These are phyloP conservation scores for Catagonus wagneri DNA, from an alignment of 2,113 vertebrate genomes.

Conservation along the genomic window DNA sequence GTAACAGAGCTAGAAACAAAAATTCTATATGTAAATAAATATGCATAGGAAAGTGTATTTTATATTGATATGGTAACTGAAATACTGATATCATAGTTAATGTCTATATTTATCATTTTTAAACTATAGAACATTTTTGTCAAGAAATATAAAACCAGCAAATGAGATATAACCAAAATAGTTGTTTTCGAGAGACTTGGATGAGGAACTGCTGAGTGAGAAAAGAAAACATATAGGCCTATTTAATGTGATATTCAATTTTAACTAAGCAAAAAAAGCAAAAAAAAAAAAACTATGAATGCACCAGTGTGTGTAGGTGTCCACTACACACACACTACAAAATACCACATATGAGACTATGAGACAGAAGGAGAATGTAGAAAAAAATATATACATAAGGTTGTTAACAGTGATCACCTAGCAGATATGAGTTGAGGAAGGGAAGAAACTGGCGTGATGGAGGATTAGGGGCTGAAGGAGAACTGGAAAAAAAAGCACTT, in stretches of 20 bases:
- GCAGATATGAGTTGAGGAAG: too few relatives aligned
- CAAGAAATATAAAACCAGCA: neutral
- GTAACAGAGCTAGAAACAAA: neutral
- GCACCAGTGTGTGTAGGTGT: neutral
- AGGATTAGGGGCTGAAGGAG: accelerated
- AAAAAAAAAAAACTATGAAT: neutral
- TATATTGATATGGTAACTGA: neutral
- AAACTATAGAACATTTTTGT: neutral
- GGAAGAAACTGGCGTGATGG: neutral
- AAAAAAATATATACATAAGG: neutral
- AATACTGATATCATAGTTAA: neutral
- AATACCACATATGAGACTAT: too few relatives aligned
- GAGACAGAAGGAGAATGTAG: neutral
- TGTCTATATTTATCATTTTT: neutral
- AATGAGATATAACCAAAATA: neutral
- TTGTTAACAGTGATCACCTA: neutral
- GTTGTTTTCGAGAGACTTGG: neutral
- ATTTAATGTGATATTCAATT: neutral
- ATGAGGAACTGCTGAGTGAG: neutral
- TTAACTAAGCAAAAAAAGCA: neutral
- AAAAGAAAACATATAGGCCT: neutral
- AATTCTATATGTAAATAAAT: neutral
- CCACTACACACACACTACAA: too few relatives aligned
- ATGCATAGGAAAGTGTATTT: neutral
- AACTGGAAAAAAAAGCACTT: neutral